Evolutionary conservation across 1,140 invertebrate genomes (phyloP), one percentile per base, ranked within the genome.

Genomic region (Leptinotarsa lineolata): DNA sequence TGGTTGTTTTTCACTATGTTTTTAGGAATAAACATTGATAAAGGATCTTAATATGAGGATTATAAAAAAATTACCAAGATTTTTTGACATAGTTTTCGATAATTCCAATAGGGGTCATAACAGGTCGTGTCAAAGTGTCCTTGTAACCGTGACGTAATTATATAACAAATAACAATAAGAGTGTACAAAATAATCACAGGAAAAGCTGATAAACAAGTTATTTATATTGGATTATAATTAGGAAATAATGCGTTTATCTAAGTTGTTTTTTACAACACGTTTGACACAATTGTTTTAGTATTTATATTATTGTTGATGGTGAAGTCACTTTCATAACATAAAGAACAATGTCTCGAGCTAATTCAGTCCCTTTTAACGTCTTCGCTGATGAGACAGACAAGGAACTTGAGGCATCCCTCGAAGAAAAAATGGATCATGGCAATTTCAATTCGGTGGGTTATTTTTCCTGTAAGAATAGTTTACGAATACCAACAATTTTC

Each of bases 301-400:
- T 54, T 18, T 54, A 18, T n/a, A 13, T 54, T 54, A 54, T 54
- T n/a, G 15, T 54, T 54, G n/a, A n/a, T 18, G 4, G n/a, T n/a
- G 16, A n/a, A 54, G 15, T 54, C 4, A 54, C 70, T 21, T 77
- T 74, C 68, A 39, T 71, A 63, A 67, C 67, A 5, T n/a, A 65
- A 48, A 72, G 74, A 30, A 24, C 60, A 12, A 59, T 70, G 54
- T 74, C 71, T n/a, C 44, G 58, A 15, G 46, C 73, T 15, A 77
- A 82, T 74, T 76, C 81, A 16, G 87, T 88, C 18, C 87, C 87
- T 2, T 89, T 89, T 78, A 87, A 88, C 78, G 86, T 88, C 30
- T 88, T 88, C 78, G 87, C 85, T 67, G 87, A 88, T 77, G 88
- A 88, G 77, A 83, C 83, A 39, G 83, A 85, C 11, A 64, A 71